Percentiles rank a stretch among this genome's conserved stretches.
These are phyloP conservation scores for Loris lydekkerianus DNA, from an alignment of 2,797 vertebrate genomes.

Conservation along the genomic window DNA sequence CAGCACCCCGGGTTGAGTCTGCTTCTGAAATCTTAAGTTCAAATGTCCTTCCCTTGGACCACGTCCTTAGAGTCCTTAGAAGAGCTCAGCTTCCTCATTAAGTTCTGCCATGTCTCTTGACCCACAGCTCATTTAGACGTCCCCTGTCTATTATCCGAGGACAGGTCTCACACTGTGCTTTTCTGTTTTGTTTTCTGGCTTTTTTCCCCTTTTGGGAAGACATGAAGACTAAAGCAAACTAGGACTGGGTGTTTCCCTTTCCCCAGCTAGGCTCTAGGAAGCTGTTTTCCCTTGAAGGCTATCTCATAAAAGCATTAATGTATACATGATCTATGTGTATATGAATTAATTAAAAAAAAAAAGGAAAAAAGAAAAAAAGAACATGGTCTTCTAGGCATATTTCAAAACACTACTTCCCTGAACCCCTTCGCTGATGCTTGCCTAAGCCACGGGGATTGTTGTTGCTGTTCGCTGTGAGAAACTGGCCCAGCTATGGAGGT, in stretches of 20 bases:
- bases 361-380: not conserved
- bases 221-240: not conserved
- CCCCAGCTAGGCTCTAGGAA: not conserved
- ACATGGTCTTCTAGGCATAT: not conserved
- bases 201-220: not conserved
- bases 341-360: too few species aligned
- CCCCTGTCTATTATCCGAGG: not conserved
- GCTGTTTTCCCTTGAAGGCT: not conserved
- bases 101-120: not conserved
- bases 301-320: too few species aligned
- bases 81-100: not conserved
- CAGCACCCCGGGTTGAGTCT: fast-evolving
- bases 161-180: not conserved
- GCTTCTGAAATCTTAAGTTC: not conserved
- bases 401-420: not conserved
- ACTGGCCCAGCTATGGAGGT: not conserved
- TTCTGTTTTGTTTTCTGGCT: not conserved
- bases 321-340: too few species aligned
- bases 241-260: not conserved
- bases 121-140: not conserved
- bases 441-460: not conserved
- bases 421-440: fast-evolving
- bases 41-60: not conserved
- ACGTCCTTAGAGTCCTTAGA: not conserved
- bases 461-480: not conserved